These are phyloP conservation scores for Cossypha caffra DNA, from an alignment of 2,797 vertebrate species.

Conservation along the genomic window DNA sequence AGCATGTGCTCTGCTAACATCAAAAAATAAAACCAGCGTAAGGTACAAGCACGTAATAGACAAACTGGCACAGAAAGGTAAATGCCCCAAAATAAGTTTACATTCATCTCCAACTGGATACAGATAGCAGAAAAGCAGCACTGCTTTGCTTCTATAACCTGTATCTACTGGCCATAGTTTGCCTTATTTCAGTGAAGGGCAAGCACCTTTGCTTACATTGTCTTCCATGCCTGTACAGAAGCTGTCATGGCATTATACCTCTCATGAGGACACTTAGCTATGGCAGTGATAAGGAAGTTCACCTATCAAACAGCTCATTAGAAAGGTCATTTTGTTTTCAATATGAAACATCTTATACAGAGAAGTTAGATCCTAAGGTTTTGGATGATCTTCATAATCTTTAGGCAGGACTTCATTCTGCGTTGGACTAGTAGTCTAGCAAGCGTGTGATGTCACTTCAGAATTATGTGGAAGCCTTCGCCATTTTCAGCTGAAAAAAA, in stretches of 20 bases:
- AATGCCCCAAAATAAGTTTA: constrained; percentile 76
- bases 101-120: constrained; percentile 79
- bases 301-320: constrained; percentile 75
- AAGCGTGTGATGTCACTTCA: constrained; percentile 75
- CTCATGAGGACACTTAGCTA: constrained; percentile 67
- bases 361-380: constrained; percentile 79
- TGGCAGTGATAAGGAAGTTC: constrained; percentile 76
- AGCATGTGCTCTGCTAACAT: constrained; percentile 62
- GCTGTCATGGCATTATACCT: constrained; percentile 54
- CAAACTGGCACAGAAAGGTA: constrained; percentile 78
- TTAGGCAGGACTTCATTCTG: constrained; percentile 75
- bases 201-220: constrained; percentile 54
- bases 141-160: constrained; percentile 28
- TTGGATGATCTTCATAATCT: constrained; percentile 72
- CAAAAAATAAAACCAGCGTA: constrained; percentile 63
- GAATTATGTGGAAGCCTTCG: constrained; percentile 87
- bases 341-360: constrained; percentile 84
- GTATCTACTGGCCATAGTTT: constrained; percentile 69
- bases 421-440: constrained; percentile 48
- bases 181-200: constrained; percentile 59
- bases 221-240: constrained; percentile 58
- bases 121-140: constrained; percentile 52
- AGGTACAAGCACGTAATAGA: constrained; percentile 70
- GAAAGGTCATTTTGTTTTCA: constrained; percentile 81
- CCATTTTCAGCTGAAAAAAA: constrained; percentile 85